A percentile compares a stretch with the other conserved stretches of the same genome.
Evolutionary conservation across 2,797 vertebrate species (phyloP).

Genomic region (Tokudaia muenninki): DNA sequence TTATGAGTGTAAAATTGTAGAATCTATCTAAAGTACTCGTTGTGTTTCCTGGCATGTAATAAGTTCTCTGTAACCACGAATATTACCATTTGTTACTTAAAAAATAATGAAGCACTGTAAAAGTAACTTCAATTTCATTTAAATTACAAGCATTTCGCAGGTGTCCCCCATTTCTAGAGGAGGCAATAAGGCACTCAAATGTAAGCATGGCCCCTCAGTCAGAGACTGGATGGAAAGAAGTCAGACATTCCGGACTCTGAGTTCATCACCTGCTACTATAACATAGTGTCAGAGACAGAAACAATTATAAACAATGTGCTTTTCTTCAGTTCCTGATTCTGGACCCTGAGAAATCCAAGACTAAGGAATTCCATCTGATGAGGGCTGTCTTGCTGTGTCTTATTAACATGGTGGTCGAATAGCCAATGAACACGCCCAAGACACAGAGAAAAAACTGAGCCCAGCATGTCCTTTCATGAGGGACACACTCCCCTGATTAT

Average conservation of each 20-base stretch:
- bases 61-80: background rate
- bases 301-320: background rate
- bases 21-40: background rate
- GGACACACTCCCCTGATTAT: background rate
- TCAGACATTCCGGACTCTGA: background rate
- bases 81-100: background rate
- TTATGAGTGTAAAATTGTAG: constrained; percentile 2
- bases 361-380: background rate
- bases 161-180: background rate
- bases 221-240: background rate
- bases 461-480: background rate
- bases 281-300: background rate
- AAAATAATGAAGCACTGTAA: background rate
- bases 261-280: background rate
- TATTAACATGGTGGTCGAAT: background rate
- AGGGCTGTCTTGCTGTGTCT: background rate
- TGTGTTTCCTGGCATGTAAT: background rate
- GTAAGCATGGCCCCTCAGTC: background rate
- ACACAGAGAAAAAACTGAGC: background rate
- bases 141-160: background rate
- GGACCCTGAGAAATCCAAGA: background rate
- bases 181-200: background rate
- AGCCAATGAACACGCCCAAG: background rate
- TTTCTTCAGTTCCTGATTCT: background rate
- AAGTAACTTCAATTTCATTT: background rate